Base-by-base conservation (phyloP, 2,797 vertebrate species). In the Spinibarbus caldwelli region DNA sequence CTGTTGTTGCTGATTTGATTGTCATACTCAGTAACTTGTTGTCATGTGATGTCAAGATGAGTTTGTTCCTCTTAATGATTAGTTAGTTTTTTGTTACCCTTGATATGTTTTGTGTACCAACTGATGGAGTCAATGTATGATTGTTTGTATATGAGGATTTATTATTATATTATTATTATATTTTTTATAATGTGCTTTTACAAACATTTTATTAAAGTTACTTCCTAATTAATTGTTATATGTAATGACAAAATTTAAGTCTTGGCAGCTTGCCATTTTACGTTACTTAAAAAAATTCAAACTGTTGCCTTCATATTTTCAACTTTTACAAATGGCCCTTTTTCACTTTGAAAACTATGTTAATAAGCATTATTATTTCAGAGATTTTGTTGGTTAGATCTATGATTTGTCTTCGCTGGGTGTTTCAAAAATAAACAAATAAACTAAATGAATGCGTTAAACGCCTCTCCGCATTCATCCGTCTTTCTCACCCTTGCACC, bases 401-500 rank as follows among this genome's bases (percentile, higher is more conserved):
- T 79, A 84, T 85, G 77, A 86, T 80, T 87, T 87, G 67, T 85
- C 81, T 73, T 80, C 76, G 84, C 88, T 86, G 87, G 75, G 41
- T 85, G 79, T 87, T 68, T 49, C 68, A 88, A 89, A 90, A 93
- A 87, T 91, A 91, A 91, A 90, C 86, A 84, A 88, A 91, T 89
- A 92, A 90, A 91, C 88, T 91, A 89, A 88, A 86, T 79, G 79
- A 88, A 72, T 89, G 92, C 85, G 85, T 91, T 90, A 88, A 87
- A 85, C 85, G 84, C 81, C 90, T 88, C 88, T 88, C 85, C 86
- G 78, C 88, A 78, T 77, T 87, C 81, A 86, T 84, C 82, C 82
- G 23, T 87, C 86, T 87, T 80, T 85, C 85, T 88, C 91, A 89
- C 91, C 90, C 91, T 92, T 91, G 89, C 90, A 90, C 93, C 93